These are phyloP conservation scores for Zhuqinia jingwanae DNA, from an alignment of 2,888 invertebrate genomes.

Conservation along the genomic window DNA sequence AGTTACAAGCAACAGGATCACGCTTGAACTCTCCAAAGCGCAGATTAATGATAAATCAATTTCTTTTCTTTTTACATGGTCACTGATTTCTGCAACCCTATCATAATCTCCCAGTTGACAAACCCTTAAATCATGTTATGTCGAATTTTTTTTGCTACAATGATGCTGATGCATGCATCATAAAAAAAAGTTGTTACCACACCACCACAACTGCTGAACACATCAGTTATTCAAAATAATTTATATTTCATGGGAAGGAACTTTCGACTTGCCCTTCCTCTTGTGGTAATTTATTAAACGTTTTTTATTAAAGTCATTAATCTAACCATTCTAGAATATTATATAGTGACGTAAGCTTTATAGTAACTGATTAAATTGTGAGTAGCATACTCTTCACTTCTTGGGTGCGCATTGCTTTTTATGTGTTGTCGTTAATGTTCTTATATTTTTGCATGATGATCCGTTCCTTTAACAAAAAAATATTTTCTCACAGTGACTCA, in stretches of 20 bases:
- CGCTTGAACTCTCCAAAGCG: slow-evolving; percentile 24
- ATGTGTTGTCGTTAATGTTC: neutral
- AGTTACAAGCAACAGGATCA: neutral
- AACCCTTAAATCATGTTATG: neutral
- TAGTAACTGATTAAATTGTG: neutral
- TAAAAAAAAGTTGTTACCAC: too few relatives aligned
- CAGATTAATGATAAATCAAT: slow-evolving; percentile 54
- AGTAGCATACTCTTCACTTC: neutral
- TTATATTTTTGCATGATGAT: neutral
- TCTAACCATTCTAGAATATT: neutral
- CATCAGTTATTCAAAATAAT: neutral
- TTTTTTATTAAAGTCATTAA: slow-evolving; percentile 22
- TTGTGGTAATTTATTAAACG: neutral
- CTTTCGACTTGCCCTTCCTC: slow-evolving; percentile 31
- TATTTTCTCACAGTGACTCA: slow-evolving; percentile 48
- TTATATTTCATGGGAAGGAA: slow-evolving; percentile 24
- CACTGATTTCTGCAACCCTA: slow-evolving; percentile 30
- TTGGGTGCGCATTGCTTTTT: slow-evolving; percentile 34
- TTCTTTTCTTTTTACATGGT: slow-evolving; percentile 36
- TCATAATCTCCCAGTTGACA: neutral
- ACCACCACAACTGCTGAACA: too few relatives aligned
- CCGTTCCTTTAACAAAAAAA: neutral
- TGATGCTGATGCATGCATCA: neutral
- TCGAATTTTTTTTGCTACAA: neutral
- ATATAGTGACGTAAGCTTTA: neutral